phyloP scores from a whole-genome alignment of 2,113 vertebrate species.

The Leucopsar rothschildi region DNA sequence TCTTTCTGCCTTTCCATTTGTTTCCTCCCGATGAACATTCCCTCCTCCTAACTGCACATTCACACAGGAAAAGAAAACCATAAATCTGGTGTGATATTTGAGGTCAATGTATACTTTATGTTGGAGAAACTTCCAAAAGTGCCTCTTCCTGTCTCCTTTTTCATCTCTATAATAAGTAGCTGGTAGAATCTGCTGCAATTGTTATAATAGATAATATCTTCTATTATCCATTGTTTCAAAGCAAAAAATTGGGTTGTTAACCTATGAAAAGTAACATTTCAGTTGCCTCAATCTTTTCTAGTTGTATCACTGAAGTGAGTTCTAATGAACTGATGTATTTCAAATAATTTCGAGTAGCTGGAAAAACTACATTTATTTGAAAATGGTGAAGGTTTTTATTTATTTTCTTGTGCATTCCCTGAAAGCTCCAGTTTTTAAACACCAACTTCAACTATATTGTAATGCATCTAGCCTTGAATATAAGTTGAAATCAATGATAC shows the following conservation, averaged over 20 bases:
- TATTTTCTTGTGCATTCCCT: background rate
- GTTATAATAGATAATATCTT: background rate
- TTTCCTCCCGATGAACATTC: background rate
- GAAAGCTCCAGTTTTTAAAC: background rate
- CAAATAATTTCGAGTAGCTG: background rate
- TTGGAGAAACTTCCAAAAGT: background rate
- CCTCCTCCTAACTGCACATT: background rate
- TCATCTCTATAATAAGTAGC: background rate
- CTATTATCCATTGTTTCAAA: background rate
- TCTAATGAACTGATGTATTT: background rate
- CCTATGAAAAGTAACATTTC: background rate
- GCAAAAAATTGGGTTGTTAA: background rate
- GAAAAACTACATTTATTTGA: background rate
- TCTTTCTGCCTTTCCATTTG: background rate
- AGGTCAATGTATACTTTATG: background rate
- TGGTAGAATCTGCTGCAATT: background rate
- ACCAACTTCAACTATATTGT: background rate
- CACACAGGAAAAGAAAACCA: background rate
- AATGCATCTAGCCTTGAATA: background rate
- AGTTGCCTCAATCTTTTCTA: background rate
- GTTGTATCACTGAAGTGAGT: background rate
- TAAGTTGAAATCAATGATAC: background rate
- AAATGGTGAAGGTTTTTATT: background rate
- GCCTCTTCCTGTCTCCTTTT: background rate
- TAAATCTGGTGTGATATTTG: background rate